A percentile compares a stretch with the other conserved stretches of the same genome.
Conservation (phyloP, 2,113 vertebrate species). For the Platycercus adscitus region DNA sequence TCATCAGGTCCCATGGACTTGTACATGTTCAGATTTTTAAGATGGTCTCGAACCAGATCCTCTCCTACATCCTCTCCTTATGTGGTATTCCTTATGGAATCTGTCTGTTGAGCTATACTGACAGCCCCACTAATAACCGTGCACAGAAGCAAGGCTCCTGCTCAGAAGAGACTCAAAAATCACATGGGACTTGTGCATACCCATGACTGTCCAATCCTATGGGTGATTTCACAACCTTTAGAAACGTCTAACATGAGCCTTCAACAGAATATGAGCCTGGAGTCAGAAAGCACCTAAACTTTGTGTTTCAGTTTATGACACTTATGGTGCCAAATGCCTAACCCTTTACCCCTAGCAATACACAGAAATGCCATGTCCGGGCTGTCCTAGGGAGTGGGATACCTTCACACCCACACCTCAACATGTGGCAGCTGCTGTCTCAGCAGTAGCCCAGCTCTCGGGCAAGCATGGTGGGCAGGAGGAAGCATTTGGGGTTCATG, state of each 20-base stretch:
- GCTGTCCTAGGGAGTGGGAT: fast-evolving
- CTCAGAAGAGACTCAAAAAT: not conserved
- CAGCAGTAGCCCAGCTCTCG: not conserved
- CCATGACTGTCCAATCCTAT: not conserved
- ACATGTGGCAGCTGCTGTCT: not conserved
- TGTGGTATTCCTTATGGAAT: not conserved
- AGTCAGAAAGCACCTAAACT: not conserved
- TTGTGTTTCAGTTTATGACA: not conserved
- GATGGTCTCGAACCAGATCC: too few species aligned
- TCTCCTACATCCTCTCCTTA: too few species aligned
- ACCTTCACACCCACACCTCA: not conserved
- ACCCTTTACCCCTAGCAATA: not conserved
- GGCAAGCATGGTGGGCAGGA: not conserved
- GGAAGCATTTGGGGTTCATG: not conserved
- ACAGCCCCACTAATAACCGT: not conserved
- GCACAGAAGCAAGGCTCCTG: not conserved
- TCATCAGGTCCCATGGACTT: too few species aligned
- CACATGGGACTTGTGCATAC: fast-evolving
- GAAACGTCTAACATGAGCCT: not conserved
- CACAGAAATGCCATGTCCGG: not conserved
- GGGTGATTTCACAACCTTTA: not conserved
- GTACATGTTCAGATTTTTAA: too few species aligned
- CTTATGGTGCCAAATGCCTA: not conserved
- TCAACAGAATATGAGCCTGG: not conserved
- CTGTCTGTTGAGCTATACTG: not conserved